Conservation (phyloP, 2,888 invertebrate genomes). For the Andrena flavipes region DNA sequence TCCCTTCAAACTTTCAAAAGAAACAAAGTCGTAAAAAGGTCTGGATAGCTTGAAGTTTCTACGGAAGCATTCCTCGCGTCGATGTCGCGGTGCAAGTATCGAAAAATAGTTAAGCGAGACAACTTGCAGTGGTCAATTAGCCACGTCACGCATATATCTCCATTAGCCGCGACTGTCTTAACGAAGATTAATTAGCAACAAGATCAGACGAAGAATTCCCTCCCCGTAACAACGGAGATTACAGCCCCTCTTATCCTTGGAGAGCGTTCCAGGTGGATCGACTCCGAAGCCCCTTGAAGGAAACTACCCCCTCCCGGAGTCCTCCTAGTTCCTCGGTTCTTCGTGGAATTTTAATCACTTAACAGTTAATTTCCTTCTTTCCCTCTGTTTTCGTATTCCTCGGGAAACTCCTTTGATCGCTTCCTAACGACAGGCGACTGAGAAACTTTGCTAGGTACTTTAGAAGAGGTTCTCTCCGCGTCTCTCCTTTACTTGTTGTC, state of each 20-base stretch:
- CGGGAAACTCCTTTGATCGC: neutral
- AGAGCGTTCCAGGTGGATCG: neutral
- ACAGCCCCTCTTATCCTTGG: conserved; percentile 11
- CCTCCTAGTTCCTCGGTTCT: neutral
- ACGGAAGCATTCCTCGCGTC: neutral
- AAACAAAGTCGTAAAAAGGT: too few species aligned
- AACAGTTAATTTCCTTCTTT: conserved; percentile 16
- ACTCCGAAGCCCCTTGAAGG: neutral
- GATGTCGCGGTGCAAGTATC: neutral
- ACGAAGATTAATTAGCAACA: conserved; percentile 55
- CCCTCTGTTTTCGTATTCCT: conserved; percentile 11
- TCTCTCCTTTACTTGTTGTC: too few species aligned
- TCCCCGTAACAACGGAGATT: conserved; percentile 20
- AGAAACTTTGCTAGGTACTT: neutral
- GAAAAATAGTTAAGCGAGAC: neutral
- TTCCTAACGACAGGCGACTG: neutral
- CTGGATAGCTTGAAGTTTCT: too few species aligned
- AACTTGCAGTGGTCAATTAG: neutral
- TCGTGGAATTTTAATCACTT: conserved; percentile 32
- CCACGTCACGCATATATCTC: conserved; percentile 24
- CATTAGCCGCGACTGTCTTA: conserved; percentile 34
- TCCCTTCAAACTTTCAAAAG: too few species aligned
- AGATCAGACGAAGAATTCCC: conserved; percentile 40
- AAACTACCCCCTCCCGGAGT: conserved; percentile 5
- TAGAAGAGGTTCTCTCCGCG: too few species aligned